phyloP scores from a whole-genome alignment of 2,797 vertebrate species.

The Chanos chanos region DNA sequence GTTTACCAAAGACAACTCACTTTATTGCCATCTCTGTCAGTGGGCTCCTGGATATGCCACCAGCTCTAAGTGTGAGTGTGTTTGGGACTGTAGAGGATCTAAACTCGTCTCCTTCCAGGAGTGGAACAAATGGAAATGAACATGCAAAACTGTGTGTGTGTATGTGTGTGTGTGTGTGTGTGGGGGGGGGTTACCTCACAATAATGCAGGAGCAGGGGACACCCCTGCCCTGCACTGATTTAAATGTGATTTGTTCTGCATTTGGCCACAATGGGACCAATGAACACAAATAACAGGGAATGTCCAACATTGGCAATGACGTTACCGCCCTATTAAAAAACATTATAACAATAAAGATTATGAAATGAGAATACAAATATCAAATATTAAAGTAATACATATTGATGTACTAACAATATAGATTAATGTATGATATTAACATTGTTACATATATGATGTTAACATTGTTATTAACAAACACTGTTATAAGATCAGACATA shows the following conservation, averaged over 20 bases:
- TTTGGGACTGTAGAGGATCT: slow-evolving; percentile 69
- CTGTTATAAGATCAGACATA: too few species aligned
- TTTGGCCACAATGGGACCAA: too few species aligned
- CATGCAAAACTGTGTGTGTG: slow-evolving; percentile 69
- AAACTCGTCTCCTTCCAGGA: slow-evolving; percentile 65
- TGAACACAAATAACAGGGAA: too few species aligned
- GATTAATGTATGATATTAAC: too few species aligned
- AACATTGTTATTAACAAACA: too few species aligned
- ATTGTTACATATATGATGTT: too few species aligned
- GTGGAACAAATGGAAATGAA: slow-evolving; percentile 79
- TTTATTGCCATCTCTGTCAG: slow-evolving; percentile 73
- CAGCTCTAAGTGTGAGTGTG: slow-evolving; percentile 55
- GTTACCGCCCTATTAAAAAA: too few species aligned
- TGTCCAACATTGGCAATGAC: too few species aligned
- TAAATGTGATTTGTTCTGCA: background rate
- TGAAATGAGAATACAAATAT: background rate
- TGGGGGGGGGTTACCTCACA: slow-evolving; percentile 56
- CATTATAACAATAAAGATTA: background rate
- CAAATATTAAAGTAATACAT: too few species aligned
- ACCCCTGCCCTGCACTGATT: slow-evolving; percentile 29
- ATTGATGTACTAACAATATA: too few species aligned
- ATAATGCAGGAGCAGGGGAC: slow-evolving; percentile 38
- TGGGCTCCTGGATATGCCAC: slow-evolving; percentile 59
- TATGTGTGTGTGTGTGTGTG: too few species aligned
- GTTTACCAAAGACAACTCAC: slow-evolving; percentile 64